Evolutionary conservation across 2,797 vertebrate genomes (phyloP).

Genomic region (Protonibea diacanthus): DNA sequence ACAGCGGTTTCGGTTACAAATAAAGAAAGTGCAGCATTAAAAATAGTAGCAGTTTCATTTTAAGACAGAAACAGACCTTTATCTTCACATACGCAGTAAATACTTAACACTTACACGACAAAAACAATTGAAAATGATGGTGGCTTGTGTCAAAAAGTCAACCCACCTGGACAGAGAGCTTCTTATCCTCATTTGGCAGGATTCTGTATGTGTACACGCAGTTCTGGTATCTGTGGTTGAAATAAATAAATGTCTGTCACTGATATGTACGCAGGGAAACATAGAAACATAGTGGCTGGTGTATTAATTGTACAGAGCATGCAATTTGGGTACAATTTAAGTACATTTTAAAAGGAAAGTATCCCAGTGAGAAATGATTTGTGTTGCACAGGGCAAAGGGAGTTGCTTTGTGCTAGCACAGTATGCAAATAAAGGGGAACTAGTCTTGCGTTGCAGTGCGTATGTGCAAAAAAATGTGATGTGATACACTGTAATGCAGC

Average conservation of each 20-base stretch:
- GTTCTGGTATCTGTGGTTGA: constrained; percentile 89
- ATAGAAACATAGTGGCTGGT: not conserved
- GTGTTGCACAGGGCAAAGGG: constrained; percentile 23
- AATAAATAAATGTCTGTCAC: constrained; percentile 54
- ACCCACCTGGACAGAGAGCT: constrained; percentile 96
- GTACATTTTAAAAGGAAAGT: constrained; percentile 25
- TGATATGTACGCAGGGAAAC: not conserved
- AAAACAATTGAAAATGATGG: not conserved
- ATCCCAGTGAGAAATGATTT: constrained; percentile 2
- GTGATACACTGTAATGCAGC: constrained; percentile 6
- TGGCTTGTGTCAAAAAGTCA: constrained; percentile 4
- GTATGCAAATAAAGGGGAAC: constrained; percentile 78
- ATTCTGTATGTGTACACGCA: constrained; percentile 98
- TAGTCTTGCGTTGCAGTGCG: constrained; percentile 38
- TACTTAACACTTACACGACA: not conserved
- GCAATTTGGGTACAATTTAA: not conserved
- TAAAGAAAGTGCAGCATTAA: not conserved
- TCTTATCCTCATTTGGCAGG: constrained; percentile 94
- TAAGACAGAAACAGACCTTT: not conserved
- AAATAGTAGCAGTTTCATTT: not conserved
- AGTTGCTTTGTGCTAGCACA: constrained; percentile 36
- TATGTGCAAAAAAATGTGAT: constrained; percentile 20
- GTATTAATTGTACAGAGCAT: not conserved
- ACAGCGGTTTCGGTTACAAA: not conserved
- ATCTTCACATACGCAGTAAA: not conserved